Evolutionary conservation across 1,140 invertebrate genomes (phyloP).

Genomic region (Musca vetustissima): DNA sequence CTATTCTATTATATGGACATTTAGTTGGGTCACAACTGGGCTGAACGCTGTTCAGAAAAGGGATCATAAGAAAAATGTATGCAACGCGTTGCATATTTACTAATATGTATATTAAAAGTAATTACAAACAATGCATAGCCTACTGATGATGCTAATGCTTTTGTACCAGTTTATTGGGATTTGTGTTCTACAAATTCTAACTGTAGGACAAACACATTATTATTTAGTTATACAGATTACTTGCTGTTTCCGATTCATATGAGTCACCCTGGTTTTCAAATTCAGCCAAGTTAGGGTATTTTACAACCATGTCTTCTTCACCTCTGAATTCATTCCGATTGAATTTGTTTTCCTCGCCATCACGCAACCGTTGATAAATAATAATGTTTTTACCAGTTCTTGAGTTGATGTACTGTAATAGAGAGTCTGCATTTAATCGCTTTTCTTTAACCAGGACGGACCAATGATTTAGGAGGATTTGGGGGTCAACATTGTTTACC

Average conservation of each 20-base stretch:
- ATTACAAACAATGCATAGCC: too few relatives aligned
- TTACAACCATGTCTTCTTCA: background rate
- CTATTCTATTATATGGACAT: too few relatives aligned
- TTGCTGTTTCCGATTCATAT: conserved; percentile 17
- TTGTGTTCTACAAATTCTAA: background rate
- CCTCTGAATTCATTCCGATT: conserved; percentile 38
- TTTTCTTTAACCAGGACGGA: conserved; percentile 38
- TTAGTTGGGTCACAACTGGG: too few relatives aligned
- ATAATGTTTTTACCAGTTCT: conserved; percentile 43
- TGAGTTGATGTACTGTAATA: conserved; percentile 39
- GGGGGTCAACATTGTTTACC: conserved; percentile 37
- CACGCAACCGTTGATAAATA: conserved; percentile 46
- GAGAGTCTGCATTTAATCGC: conserved; percentile 40
- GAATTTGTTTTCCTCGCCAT: conserved; percentile 47
- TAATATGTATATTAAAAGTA: too few relatives aligned
- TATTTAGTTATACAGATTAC: background rate
- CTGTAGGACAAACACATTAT: background rate
- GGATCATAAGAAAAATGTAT: too few relatives aligned
- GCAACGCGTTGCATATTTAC: too few relatives aligned
- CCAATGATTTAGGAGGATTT: conserved; percentile 37
- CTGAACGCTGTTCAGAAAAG: too few relatives aligned
- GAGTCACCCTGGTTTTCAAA: background rate
- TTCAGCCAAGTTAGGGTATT: background rate
- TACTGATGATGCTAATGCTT: background rate
- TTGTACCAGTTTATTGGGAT: background rate